Base-by-base conservation (phyloP, 2,113 vertebrate species). In the Gavialis gangeticus region DNA sequence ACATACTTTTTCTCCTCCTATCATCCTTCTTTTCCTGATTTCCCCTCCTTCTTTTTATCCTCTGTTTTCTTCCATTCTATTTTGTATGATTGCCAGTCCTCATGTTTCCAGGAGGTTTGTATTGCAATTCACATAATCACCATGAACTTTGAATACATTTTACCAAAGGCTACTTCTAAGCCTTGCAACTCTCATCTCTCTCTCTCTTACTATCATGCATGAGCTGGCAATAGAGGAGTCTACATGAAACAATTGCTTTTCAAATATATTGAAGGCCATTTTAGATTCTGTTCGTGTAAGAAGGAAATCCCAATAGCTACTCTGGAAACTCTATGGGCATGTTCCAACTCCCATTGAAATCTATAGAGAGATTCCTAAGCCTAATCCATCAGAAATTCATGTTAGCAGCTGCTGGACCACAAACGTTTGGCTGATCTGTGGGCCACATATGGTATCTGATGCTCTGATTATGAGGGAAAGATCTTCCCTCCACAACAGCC, bases 371-470 rank as follows among this genome's bases (percentile, higher is more conserved):
- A 83, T 30, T 95, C 71, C 62, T 83, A 89, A 94, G 12, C n/a
- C 88, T 93, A 89, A 94, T 88, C 84, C 63, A 87, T 89, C 84
- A 94, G 78, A 95, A 94, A 95, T 92, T 93, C 10, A 0, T 94
- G 84, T 89, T 83, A 92, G 89, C 96, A 97, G 95, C 92, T 97
- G 96, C 82, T 93, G 88, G 92, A 90, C 78, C 84, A 92, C 88
- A 95, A 96, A 95, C 56, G 46, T 92, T 95, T 97, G 96, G 94
- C 96, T 94, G 69, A 75, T 96, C 96, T 92, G 75, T 88, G 92
- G 87, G 75, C 90, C 82, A 84, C 94, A 95, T 92, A 96, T 92
- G 94, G 90, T 84, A 92, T 86, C 62, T 93, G 86, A 96, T 92
- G 87, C 78, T 94, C 90, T 2, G 0, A 69, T 95, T 95, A 94